These are phyloP conservation scores for Cataglyphis cursor DNA, from an alignment of 2,888 invertebrate genomes.

Conservation along the genomic window DNA sequence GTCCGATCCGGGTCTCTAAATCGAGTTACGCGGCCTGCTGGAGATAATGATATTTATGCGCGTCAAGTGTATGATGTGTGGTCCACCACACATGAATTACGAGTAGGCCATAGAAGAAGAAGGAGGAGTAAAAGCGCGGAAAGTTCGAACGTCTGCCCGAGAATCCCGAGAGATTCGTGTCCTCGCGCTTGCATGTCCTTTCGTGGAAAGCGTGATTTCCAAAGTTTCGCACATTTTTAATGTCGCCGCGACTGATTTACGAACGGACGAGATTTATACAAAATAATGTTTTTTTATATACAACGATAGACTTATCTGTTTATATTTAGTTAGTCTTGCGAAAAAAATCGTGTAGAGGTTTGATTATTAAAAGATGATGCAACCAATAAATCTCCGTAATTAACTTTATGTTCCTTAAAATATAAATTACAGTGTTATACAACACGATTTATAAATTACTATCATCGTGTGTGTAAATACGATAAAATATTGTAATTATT, in stretches of 20 bases:
- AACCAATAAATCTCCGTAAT: not conserved
- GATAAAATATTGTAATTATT: slow-evolving; percentile 15
- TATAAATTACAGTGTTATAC: not conserved
- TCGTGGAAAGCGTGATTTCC: slow-evolving; percentile 43
- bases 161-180: slow-evolving; percentile 64
- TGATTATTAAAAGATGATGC: not conserved
- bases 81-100: slow-evolving; percentile 72
- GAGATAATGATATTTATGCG: slow-evolving; percentile 82
- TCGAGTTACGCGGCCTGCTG: slow-evolving; percentile 79
- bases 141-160: slow-evolving; percentile 61
- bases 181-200: slow-evolving; percentile 20
- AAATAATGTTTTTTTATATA: not conserved
- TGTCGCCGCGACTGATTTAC: slow-evolving; percentile 40
- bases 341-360: slow-evolving; percentile 2
- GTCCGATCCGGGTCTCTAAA: slow-evolving; percentile 72
- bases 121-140: slow-evolving; percentile 55
- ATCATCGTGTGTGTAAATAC: not conserved
- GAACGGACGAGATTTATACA: slow-evolving; percentile 31
- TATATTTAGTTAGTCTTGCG: not conserved
- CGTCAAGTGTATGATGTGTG: slow-evolving; percentile 78
- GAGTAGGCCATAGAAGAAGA: slow-evolving; percentile 57
- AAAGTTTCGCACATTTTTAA: slow-evolving; percentile 51
- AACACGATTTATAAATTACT: not conserved
- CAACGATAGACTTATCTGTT: not conserved
- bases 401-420: not conserved